Evolutionary conservation across 2,113 vertebrate species (phyloP).

Genomic region (Rhabdomys dilectus): DNA sequence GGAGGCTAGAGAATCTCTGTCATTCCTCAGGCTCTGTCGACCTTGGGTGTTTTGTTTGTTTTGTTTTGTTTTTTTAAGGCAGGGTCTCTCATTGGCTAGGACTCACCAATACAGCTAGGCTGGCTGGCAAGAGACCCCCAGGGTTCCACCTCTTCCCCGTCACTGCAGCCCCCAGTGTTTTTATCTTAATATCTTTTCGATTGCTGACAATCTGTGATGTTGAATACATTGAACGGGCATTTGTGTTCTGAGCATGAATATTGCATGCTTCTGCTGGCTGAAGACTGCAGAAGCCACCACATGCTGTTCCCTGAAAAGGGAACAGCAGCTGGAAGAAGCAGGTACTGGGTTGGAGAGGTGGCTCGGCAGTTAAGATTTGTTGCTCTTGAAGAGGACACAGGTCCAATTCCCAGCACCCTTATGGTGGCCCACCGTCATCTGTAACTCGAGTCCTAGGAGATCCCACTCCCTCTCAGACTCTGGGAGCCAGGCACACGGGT

Average conservation of each 20-base stretch:
- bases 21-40: not conserved
- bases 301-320: too few relatives aligned
- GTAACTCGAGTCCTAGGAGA: not conserved
- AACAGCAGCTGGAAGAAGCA: not conserved
- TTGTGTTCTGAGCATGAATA: not conserved
- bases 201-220: not conserved
- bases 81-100: not conserved
- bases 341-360: not conserved
- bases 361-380: not conserved
- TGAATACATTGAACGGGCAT: not conserved
- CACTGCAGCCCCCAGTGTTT: not conserved
- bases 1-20: not conserved
- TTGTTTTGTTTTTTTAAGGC: not conserved
- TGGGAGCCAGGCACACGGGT: not conserved
- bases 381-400: not conserved
- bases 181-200: not conserved
- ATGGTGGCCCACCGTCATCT: not conserved
- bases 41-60: too few relatives aligned
- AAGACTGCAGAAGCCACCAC: accelerated
- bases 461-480: not conserved
- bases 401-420: not conserved
- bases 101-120: not conserved
- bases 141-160: not conserved
- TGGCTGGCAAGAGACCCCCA: not conserved
- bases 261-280: not conserved